A percentile compares a stretch with the other conserved stretches of the same genome.
These are phyloP conservation scores for Gymnocypris eckloni DNA, from an alignment of 2,797 vertebrate species.

Conservation along the genomic window DNA sequence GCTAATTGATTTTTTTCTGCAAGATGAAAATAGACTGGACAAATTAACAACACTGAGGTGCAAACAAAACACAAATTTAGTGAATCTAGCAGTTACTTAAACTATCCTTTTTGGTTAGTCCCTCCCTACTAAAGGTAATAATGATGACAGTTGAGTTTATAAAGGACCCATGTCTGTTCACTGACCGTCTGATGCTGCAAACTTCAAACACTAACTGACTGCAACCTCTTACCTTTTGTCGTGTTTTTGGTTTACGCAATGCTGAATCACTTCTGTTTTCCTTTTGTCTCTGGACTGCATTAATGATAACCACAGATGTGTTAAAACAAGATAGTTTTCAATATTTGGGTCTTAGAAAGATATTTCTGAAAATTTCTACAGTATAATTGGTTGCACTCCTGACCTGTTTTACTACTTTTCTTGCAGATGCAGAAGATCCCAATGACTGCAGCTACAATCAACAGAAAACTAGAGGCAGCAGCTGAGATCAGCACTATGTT, in stretches of 20 bases:
- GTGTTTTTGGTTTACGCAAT: not conserved
- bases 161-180: not conserved
- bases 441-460: not conserved
- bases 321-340: not conserved
- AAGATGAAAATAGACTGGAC: not conserved
- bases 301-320: not conserved
- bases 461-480: not conserved
- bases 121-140: not conserved
- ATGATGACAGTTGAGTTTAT: not conserved
- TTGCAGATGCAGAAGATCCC: not conserved
- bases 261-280: not conserved
- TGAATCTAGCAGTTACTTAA: not conserved
- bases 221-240: constrained; percentile 3
- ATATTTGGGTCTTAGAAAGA: not conserved
- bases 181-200: not conserved
- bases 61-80: not conserved
- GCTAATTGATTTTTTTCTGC: not conserved
- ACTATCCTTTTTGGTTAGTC: not conserved
- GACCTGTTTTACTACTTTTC: not conserved
- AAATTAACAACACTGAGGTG: not conserved
- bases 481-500: not conserved
- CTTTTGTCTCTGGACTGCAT: not conserved
- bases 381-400: not conserved
- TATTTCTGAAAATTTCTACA: no score
- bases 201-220: constrained; percentile 4